phyloP scores from a whole-genome alignment of 1,140 invertebrate species.

The Pogonus chalceus region DNA sequence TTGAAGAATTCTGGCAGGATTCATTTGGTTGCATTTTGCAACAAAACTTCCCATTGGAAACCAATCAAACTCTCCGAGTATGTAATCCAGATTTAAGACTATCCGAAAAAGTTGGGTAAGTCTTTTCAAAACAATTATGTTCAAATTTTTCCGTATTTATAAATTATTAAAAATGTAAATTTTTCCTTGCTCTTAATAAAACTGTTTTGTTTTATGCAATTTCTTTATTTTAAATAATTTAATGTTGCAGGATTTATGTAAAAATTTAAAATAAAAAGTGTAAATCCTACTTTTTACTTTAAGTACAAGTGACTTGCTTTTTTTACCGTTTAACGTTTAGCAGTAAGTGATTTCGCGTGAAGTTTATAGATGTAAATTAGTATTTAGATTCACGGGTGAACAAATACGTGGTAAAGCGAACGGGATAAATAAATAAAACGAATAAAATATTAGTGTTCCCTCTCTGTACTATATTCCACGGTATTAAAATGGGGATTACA shows the following conservation, averaged over 20 bases:
- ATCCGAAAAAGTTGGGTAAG: constrained; percentile 24
- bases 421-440: neutral
- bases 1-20: constrained; percentile 67
- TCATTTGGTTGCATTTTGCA: constrained; percentile 29
- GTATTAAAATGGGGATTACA: no score
- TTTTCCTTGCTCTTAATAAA: no score
- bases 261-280: no score
- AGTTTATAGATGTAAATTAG: neutral
- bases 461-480: neutral
- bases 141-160: neutral
- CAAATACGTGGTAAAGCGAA: neutral
- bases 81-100: constrained; percentile 36
- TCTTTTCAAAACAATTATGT: no score
- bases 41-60: constrained; percentile 24
- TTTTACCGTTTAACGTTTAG: no score
- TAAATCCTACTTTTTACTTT: no score
- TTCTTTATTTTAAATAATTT: no score
- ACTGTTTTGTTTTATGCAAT: no score
- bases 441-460: neutral
- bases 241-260: no score
- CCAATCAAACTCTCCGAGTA: constrained; percentile 25
- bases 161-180: no score
- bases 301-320: no score
- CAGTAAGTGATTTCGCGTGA: no score
- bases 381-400: neutral